phyloP scores from a whole-genome alignment of 2,113 vertebrate species.

The Catharus bicknelli region DNA sequence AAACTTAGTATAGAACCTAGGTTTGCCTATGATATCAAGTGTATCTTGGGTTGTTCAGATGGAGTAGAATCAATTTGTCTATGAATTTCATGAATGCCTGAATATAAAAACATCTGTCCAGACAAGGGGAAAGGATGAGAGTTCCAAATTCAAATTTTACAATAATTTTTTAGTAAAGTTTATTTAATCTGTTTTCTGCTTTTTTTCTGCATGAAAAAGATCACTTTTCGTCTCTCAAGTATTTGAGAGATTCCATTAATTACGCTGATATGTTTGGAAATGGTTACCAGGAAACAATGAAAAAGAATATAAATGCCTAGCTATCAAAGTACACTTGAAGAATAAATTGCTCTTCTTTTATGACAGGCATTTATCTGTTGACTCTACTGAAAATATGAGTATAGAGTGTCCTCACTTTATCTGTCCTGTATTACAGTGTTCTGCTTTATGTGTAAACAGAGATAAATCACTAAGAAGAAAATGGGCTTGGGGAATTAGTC shows the following conservation, averaged over 20 bases:
- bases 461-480: background rate
- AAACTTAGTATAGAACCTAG: background rate
- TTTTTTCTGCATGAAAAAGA: background rate
- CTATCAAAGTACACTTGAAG: background rate
- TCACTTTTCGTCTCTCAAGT: background rate
- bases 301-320: background rate
- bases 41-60: background rate
- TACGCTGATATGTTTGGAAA: background rate
- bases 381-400: background rate
- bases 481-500: background rate
- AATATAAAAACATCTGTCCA: background rate
- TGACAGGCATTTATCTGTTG: constrained; percentile 1
- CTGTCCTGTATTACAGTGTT: background rate
- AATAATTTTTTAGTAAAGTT: background rate
- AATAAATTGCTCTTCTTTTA: constrained; percentile 18
- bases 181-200: background rate
- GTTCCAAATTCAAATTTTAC: background rate
- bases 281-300: background rate
- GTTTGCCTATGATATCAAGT: background rate
- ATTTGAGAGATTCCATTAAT: background rate
- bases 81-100: background rate
- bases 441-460: constrained; percentile 43
- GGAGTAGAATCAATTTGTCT: background rate
- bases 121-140: background rate
- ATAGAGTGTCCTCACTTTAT: constrained; percentile 35